A percentile compares a stretch with the other conserved stretches of the same genome.
Conservation (phyloP, 2,888 invertebrate species). For the Trichacis sp. region DNA sequence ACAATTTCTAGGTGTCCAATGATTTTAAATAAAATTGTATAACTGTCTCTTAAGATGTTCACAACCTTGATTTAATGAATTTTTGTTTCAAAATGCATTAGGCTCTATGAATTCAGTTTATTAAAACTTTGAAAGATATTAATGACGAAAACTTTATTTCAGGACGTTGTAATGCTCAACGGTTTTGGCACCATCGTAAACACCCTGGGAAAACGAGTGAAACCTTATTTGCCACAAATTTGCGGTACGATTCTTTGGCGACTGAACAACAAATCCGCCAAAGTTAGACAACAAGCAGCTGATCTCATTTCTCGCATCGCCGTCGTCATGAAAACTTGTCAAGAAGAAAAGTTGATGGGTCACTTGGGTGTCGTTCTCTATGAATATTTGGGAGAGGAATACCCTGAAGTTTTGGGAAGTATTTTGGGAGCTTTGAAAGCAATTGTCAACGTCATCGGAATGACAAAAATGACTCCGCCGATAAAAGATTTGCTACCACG, state of each 20-base stretch:
- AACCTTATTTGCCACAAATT: slow-evolving; percentile 98
- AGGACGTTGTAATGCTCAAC: slow-evolving; percentile 99
- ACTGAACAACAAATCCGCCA: slow-evolving; percentile 99
- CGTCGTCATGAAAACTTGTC: slow-evolving; percentile 99
- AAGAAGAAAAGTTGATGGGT: slow-evolving; percentile 99
- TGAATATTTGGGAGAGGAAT: slow-evolving; percentile 99
- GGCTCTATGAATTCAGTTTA: no score
- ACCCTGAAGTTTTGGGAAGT: slow-evolving; percentile 98
- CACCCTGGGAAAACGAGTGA: slow-evolving; percentile 95
- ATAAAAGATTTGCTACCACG: slow-evolving; percentile 98
- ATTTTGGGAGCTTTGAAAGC: slow-evolving; percentile 99
- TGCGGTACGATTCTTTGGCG: slow-evolving; percentile 99
- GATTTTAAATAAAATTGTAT: no score
- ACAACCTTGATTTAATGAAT: no score
- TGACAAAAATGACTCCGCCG: slow-evolving; percentile 99
- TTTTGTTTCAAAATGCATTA: no score
- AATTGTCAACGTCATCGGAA: slow-evolving; percentile 99
- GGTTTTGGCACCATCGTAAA: slow-evolving; percentile 99
- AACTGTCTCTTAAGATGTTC: no score
- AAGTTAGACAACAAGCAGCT: slow-evolving; percentile 98
- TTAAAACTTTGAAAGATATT: no score
- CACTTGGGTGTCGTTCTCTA: slow-evolving; percentile 99
- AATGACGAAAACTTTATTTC: no score
- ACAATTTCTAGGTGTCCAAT: no score
- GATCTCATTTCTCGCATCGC: slow-evolving; percentile 98